phyloP scores from a whole-genome alignment of 64 coral and sea anemone genomes.

The Montipora sp. region DNA sequence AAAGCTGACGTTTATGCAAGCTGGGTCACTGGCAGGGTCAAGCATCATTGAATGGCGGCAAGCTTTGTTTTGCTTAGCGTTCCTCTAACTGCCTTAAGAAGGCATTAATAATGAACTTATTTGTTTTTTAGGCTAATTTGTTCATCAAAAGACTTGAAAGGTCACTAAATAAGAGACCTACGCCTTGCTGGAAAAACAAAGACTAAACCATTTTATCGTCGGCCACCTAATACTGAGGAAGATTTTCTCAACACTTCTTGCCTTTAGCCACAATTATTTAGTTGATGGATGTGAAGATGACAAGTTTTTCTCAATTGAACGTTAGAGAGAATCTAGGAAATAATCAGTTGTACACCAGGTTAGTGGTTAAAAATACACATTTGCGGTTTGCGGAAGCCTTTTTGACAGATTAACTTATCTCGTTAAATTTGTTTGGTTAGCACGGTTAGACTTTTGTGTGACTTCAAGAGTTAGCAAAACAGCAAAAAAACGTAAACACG shows the following conservation, averaged over 20 bases:
- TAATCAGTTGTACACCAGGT: neutral
- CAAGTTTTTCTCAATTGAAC: neutral
- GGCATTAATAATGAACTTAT: conserved; percentile 34
- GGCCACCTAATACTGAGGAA: neutral
- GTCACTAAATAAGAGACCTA: neutral
- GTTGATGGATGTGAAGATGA: neutral
- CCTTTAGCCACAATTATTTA: neutral
- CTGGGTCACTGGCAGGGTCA: neutral
- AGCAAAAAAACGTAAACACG: conserved; percentile 2
- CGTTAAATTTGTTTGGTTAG: conserved; percentile 32
- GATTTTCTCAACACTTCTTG: neutral
- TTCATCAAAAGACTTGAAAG: conserved; percentile 6
- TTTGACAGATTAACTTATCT: conserved; percentile 37
- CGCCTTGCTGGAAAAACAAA: neutral
- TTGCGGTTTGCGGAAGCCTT: conserved; percentile 36
- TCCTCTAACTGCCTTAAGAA: conserved; percentile 8
- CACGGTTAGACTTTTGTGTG: neutral
- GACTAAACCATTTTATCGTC: neutral
- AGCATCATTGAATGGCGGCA: conserved; percentile 26
- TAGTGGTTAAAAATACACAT: conserved; percentile 21
- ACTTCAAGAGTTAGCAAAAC: neutral
- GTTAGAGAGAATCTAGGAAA: neutral
- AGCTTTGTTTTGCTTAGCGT: conserved; percentile 36
- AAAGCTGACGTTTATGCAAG: neutral
- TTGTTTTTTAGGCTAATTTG: conserved; percentile 38